Evolutionary conservation across 1,140 invertebrate genomes (phyloP), one percentile per base, ranked within the genome.

Genomic region (Diprion similis): DNA sequence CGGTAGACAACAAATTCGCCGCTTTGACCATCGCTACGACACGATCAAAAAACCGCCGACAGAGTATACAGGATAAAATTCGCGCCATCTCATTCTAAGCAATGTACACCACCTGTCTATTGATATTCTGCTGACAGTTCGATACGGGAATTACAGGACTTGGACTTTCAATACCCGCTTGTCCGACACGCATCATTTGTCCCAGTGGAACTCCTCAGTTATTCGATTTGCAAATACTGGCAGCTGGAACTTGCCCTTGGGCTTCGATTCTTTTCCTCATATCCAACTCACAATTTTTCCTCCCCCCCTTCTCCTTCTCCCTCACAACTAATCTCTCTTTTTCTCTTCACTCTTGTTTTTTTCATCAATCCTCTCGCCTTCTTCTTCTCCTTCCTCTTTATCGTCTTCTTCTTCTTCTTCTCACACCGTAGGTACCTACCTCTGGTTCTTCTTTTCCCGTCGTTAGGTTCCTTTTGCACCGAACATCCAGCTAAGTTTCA

Each of bases 151-250:
- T 59, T 59, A 59, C 51, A 59, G n/a, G 51, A 59, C 51, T 8
- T 59, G n/a, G 51, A 17, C 51, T 59, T 59, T 59, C 51, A 17
- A 59, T 59, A 59, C 51, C 24, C 24, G 24, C 24, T 37, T 37
- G 24, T 37, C 24, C n/a, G 51, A 6, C 51, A 59, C 51, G 51
- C 51, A 37, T 37, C 24, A 37, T 37, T 37, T 6, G 24, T 37
- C 24, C 24, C 24, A 37, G 24, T 37, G 24, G 24, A 37, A 37
- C 24, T 37, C 24, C 24, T 37, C 24, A 17, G 8, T 59, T 59
- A 59, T 59, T 59, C 51, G 9, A 59, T 59, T 59, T 59, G n/a
- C 51, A 59, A 59, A 59, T 59, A 59, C 9, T 59, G 51, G 51
- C 11, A 59, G 51, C 8, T n/a, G 51, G 51, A 59, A n/a, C n/a